Evolutionary conservation across 2,113 vertebrate species (phyloP).

Genomic region (Eublepharis macularius): DNA sequence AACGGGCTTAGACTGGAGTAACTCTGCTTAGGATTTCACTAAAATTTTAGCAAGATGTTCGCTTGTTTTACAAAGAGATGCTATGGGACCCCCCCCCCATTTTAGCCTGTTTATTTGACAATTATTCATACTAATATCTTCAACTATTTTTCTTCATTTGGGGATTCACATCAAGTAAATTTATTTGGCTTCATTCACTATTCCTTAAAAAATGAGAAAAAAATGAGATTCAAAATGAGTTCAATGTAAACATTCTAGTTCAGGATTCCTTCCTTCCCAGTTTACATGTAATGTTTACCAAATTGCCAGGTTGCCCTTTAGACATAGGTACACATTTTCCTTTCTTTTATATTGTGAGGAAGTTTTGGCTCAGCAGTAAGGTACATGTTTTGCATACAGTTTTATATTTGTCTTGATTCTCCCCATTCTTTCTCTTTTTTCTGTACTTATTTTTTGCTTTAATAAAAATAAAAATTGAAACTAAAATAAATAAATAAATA

Average conservation of each 20-base stretch:
- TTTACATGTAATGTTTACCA: background rate
- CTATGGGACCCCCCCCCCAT: no score
- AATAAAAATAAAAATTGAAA: no score
- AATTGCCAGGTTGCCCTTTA: background rate
- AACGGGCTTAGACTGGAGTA: no score
- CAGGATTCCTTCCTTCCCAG: background rate
- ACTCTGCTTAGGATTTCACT: no score
- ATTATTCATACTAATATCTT: slow-evolving; percentile 32
- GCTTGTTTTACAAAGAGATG: slow-evolving; percentile 25
- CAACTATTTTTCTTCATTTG: slow-evolving; percentile 35
- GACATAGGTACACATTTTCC: background rate
- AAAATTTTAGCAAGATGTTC: slow-evolving; percentile 31
- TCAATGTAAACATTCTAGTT: background rate
- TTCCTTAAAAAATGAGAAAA: background rate
- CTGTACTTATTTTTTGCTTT: no score
- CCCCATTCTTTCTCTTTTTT: no score
- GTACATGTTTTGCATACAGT: no score
- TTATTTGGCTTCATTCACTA: slow-evolving; percentile 3
- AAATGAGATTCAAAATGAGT: background rate
- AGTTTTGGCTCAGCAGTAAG: no score
- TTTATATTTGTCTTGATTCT: no score
- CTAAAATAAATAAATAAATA: no score
- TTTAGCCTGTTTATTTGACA: slow-evolving; percentile 1
- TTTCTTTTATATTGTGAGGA: no score
- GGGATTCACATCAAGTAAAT: background rate